Base-by-base conservation (phyloP, 1,140 invertebrate genomes). In the Drosophila eugracilis region DNA sequence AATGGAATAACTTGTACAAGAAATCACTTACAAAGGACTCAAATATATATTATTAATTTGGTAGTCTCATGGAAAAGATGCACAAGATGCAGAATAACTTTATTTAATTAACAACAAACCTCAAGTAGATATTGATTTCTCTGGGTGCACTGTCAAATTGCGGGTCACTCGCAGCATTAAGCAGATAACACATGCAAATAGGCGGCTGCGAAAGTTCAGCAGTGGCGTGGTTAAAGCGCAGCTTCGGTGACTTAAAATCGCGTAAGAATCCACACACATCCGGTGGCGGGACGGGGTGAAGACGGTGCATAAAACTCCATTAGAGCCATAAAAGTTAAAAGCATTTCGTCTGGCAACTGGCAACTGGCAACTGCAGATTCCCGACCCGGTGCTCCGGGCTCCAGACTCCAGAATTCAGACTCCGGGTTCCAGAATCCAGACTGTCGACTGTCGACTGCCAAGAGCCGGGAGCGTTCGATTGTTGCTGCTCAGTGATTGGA, bases 261-360 rank as follows among this genome's bases (percentile, higher is more conserved):
- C 44, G 30, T 22, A 57, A 47, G 54, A 57, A 15, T 47, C 41
- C 50, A 10, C 37, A 53, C 26, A 26, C 21, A 62, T 63, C 60
- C 57, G 37, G 37, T 2, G 12, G 12, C 14, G 14, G n/a, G 19
- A 19, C 9, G 19, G 14, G 54, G 55, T 10, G 21, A 34, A 24
- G 39, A 26, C 22, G 42, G 34, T 48, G 71, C 71, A 74, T 48
- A 65, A 65, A 74, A 74, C 70, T 63, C 70, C 70, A 74, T 74
- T 74, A 74, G 49, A 54, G 71, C 71, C 57, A 74, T 65, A 75
- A 74, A 74, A 74, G 71, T 74, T 75, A 66, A 74, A 74, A 74
- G 70, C 71, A 75, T 75, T 74, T 75, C 54, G 58, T 59, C 41
- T 63, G 60, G 47, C 37, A 55, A 50, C 36, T 37, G 36, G 36